These are phyloP conservation scores for Stichodactyla mertensii DNA, from an alignment of 64 coral and sea anemone genomes.

Conservation along the genomic window DNA sequence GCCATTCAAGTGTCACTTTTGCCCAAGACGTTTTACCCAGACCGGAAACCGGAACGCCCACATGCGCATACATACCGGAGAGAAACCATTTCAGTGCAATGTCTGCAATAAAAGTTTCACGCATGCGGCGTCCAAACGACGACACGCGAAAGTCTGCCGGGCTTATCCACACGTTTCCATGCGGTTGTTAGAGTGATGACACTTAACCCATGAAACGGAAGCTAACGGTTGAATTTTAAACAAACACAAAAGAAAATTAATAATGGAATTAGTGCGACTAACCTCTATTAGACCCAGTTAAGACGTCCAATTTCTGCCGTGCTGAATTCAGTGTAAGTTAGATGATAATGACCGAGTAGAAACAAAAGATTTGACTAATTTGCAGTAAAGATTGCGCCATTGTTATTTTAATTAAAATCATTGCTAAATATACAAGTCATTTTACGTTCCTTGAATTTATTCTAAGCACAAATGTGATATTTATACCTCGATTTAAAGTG, in stretches of 20 bases:
- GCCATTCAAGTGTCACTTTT: conserved; percentile 14
- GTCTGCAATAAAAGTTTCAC: conserved; percentile 4
- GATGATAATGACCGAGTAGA: no score
- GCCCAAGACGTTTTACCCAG: conserved; percentile 8
- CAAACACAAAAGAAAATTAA: no score
- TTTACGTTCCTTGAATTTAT: background rate
- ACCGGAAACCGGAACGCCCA: conserved; percentile 10
- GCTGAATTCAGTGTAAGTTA: no score
- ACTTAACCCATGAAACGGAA: no score
- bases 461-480: background rate
- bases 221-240: no score
- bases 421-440: background rate
- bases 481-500: background rate
- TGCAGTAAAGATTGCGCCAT: background rate
- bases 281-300: no score
- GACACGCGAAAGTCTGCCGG: background rate
- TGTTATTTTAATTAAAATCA: background rate
- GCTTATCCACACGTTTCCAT: no score
- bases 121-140: background rate
- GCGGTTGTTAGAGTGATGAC: no score
- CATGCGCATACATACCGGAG: conserved; percentile 33
- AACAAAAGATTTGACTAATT: no score
- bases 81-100: conserved; percentile 22
- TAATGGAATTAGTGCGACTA: no score
- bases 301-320: no score